These are phyloP conservation scores for Scaptodrosophila lebanonensis DNA, from an alignment of 1,140 invertebrate genomes.

Conservation along the genomic window DNA sequence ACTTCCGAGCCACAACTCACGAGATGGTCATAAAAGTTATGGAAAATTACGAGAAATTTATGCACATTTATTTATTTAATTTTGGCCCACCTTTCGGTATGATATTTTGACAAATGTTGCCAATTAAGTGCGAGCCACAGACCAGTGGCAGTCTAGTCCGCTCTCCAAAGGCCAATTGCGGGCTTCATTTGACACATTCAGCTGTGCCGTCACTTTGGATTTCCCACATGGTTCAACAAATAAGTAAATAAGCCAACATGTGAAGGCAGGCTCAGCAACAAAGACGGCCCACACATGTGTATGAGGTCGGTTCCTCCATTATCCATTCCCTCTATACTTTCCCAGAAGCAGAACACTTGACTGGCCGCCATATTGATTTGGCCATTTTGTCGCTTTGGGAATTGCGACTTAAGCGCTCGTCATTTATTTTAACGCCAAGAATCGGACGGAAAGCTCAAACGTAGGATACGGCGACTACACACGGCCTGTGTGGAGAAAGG, in stretches of 20 bases:
- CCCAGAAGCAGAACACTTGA: background rate
- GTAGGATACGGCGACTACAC: conserved; percentile 14
- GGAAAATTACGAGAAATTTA: conserved; percentile 12
- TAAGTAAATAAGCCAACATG: background rate
- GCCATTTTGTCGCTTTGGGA: conserved; percentile 28
- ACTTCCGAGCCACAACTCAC: background rate
- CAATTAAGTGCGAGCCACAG: conserved; percentile 25
- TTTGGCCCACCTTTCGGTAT: conserved; percentile 11
- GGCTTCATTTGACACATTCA: conserved; percentile 7
- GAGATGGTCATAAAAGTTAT: background rate
- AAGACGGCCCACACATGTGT: conserved; percentile 20
- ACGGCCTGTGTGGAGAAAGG: conserved; percentile 4
- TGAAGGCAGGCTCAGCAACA: background rate
- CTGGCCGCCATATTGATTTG: conserved; percentile 21
- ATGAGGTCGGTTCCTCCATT: no score
- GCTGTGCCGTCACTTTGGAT: conserved; percentile 23
- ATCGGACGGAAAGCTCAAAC: conserved; percentile 42
- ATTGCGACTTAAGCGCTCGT: conserved; percentile 44
- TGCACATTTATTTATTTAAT: conserved; percentile 28
- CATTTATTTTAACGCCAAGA: conserved; percentile 50
- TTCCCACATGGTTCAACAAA: background rate
- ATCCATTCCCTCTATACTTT: no score
- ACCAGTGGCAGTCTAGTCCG: no score
- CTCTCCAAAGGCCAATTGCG: no score
- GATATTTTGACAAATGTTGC: conserved; percentile 41